Evolutionary conservation across 2,113 vertebrate genomes (phyloP), one percentile per base, ranked within the genome.

Genomic region (Tetrax tetrax): DNA sequence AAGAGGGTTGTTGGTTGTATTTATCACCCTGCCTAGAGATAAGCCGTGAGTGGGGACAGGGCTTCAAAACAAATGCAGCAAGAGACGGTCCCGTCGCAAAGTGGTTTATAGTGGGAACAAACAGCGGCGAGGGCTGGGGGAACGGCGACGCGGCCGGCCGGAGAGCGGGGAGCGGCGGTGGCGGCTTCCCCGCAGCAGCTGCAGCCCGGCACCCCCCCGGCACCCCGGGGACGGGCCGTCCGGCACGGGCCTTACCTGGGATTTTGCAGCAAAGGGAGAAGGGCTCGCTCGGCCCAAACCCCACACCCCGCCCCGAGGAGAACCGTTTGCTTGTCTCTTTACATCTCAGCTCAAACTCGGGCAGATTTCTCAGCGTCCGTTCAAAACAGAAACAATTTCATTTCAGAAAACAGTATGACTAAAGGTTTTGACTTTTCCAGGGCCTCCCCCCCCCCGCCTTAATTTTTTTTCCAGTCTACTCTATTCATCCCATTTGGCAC

Each of bases 391-490:
- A 94, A 19, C 69, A 95, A 91, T 60, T 43, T 56, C 53, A 43
- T 45, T 37, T 69, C 89, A 89, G 77, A 51, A 95, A 82, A 81
- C 0, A 41, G 48, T 71, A 60, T 27, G 10, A 93, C 6, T 8
- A 76, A 97, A 96, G 61, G 61, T 64, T 97, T 87, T 96, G 81
- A 93, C 87, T 96, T 89, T 84, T 93, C 69, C 28, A 16, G 60
- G 31, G 23, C 27, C 27, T 33, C 11, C 11, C 29, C 28, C 16
- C 29, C 18, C 48, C n/a, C 11, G 21, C 20, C 61, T 25, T 89
- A 60, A 45, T 45, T 85, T 91, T 85, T 95, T 96, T 94, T 22
- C 89, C 94, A 91, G 77, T 63, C 69, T 78, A 4, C 35, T 37
- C 57, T 33, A 85, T 95, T 96, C 90, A 93, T 96, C 74, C 22